Base-by-base conservation (phyloP, 2,888 invertebrate genomes). In the Erynnis tages region DNA sequence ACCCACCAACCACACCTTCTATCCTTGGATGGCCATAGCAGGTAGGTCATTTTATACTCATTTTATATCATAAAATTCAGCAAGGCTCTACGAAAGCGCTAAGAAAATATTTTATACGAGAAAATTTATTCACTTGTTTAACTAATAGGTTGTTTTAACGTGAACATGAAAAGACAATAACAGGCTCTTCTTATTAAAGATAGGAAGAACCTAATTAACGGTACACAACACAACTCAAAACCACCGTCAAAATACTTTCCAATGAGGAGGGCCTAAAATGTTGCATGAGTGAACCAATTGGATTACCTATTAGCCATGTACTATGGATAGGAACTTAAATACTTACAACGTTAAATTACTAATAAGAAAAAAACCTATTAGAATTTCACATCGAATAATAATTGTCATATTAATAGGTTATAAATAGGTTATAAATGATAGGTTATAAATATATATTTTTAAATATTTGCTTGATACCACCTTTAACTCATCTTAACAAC, bases 11-110 rank as follows among this genome's bases (percentile, higher is more conserved):
- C 97, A 97, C 93, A 97, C 97, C 79, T 97, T 97, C 91, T 97
- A 97, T 91, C 97, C 97, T 71, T 97, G 97, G 97, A 97, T 97
- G 97, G 97, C 97, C 91, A 97, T 97, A 92, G 97, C 97, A 97
- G 97, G 97, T 97, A 89, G 94, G 96, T 92, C 25, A 52, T 38
- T 50, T 37, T 50, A 48, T 29, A 40, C 11, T 14, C 14, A 16
- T 16, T 14, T 7, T 16, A 27, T 27, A 2, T 27, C 2, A n/a
- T n/a, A n/a, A n/a, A n/a, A n/a, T n/a, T n/a, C n/a, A n/a, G n/a
- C n/a, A n/a, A n/a, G n/a, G n/a, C n/a, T n/a, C n/a, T n/a, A n/a
- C n/a, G n/a, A n/a, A n/a, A n/a, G n/a, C n/a, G n/a, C n/a, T n/a
- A n/a, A n/a, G n/a, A n/a, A n/a, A n/a, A n/a, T n/a, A n/a, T n/a